Conservation (phyloP, 1,140 invertebrate species). For the Camponotus vicinus region DNA sequence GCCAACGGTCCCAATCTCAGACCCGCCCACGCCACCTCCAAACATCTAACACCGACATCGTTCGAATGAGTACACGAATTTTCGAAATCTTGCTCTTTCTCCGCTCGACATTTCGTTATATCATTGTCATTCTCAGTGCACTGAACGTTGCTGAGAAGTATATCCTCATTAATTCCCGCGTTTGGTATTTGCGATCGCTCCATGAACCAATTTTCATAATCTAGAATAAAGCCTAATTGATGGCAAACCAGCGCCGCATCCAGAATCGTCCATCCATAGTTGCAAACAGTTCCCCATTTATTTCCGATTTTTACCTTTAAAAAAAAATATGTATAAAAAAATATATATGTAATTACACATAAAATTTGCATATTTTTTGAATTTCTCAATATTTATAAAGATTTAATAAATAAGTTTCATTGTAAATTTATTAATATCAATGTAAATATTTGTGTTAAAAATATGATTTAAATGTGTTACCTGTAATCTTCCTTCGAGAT, state of each 20-base stretch:
- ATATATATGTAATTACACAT: neutral
- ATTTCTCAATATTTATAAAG: slow-evolving; percentile 12
- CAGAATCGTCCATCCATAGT: slow-evolving; percentile 97
- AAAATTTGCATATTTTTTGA: neutral
- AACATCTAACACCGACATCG: slow-evolving; percentile 96
- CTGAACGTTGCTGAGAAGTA: slow-evolving; percentile 94
- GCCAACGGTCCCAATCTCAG: slow-evolving; percentile 95
- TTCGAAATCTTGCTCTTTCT: slow-evolving; percentile 92
- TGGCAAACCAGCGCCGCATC: slow-evolving; percentile 97
- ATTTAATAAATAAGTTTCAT: neutral
- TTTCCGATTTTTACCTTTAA: slow-evolving; percentile 90
- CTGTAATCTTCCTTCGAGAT: slow-evolving; percentile 93
- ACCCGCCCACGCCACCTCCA: slow-evolving; percentile 97
- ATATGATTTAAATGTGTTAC: slow-evolving; percentile 80
- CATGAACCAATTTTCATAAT: slow-evolving; percentile 96
- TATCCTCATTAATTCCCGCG: slow-evolving; percentile 92
- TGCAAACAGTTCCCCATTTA: slow-evolving; percentile 98
- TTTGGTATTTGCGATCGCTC: slow-evolving; percentile 92
- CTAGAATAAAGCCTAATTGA: slow-evolving; percentile 96
- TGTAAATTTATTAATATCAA: neutral
- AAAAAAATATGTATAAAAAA: neutral
- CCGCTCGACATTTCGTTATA: slow-evolving; percentile 94
- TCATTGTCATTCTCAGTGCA: slow-evolving; percentile 97
- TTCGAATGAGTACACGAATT: slow-evolving; percentile 95
- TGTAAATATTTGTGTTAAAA: neutral